These are phyloP conservation scores for Archips crataeganus DNA, from an alignment of 2,888 invertebrate genomes.

Conservation along the genomic window DNA sequence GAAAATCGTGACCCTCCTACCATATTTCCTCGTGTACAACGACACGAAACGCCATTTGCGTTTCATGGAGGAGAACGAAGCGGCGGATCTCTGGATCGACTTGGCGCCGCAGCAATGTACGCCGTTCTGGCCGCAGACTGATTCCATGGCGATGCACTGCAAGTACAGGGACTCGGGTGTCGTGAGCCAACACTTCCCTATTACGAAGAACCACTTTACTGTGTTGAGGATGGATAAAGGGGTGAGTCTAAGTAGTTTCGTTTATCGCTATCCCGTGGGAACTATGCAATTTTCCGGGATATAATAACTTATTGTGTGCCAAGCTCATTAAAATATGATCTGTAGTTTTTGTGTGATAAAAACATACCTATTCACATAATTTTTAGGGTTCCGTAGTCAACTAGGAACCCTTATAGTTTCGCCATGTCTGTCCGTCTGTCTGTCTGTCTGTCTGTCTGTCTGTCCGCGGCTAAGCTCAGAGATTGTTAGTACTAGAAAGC, in stretches of 20 bases:
- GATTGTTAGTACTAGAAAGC: no score
- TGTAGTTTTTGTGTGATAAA: no score
- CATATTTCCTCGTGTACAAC: constrained; percentile 92
- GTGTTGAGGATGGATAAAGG: constrained; percentile 94
- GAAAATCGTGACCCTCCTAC: constrained; percentile 91
- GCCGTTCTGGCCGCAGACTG: constrained; percentile 93
- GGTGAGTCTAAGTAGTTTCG: constrained; percentile 82
- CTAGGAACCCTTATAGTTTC: no score
- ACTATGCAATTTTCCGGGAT: no score
- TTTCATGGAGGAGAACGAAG: constrained; percentile 95
- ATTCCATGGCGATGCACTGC: constrained; percentile 92
- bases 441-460: no score
- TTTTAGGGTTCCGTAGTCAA: no score
- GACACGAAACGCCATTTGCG: constrained; percentile 87
- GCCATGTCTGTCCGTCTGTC: no score
- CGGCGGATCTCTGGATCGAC: constrained; percentile 94
- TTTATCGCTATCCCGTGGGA: no score
- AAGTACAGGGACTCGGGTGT: constrained; percentile 91
- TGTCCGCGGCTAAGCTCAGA: no score
- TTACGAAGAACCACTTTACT: constrained; percentile 89
- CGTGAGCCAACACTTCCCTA: constrained; percentile 91
- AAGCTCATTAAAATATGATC: no score
- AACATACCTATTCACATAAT: no score
- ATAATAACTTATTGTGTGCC: no score
- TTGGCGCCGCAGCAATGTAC: constrained; percentile 89